Conservation (phyloP, 2,113 vertebrate genomes). For the Microtus montanus region DNA sequence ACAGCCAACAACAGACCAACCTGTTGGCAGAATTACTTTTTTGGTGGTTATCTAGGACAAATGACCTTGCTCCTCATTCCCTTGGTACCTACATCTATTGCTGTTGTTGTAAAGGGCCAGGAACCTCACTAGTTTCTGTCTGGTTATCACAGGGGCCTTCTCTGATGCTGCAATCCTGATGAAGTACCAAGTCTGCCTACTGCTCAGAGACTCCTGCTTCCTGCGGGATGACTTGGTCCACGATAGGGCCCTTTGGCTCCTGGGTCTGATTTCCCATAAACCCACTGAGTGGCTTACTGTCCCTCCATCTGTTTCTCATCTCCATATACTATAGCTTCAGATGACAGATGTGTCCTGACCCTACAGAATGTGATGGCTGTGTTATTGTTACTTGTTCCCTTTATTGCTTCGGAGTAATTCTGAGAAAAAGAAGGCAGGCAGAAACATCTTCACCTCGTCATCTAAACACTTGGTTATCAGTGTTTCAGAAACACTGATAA, state of each 20-base stretch:
- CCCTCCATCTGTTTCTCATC: conserved; percentile 33
- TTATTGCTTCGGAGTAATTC: not conserved
- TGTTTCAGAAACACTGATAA: not conserved
- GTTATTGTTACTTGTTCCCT: conserved; percentile 23
- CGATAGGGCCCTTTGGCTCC: not conserved
- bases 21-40: not conserved
- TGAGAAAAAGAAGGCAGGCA: not conserved
- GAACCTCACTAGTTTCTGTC: not conserved
- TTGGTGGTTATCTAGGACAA: not conserved
- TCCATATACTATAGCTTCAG: not conserved
- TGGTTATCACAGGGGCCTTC: not conserved
- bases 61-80: too few species aligned
- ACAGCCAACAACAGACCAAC: not conserved
- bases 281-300: not conserved
- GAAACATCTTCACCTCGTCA: not conserved
- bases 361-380: not conserved
- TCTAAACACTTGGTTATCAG: conserved; percentile 10
- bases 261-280: not conserved
- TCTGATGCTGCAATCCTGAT: accelerated
- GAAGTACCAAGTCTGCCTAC: accelerated
- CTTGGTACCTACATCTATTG: not conserved
- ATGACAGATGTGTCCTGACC: conserved; percentile 4
- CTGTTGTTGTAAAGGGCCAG: not conserved
- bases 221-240: not conserved
- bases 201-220: not conserved